Evolutionary conservation across 1,140 invertebrate genomes (phyloP).

Genomic region (Zaprionus tsacasi): DNA sequence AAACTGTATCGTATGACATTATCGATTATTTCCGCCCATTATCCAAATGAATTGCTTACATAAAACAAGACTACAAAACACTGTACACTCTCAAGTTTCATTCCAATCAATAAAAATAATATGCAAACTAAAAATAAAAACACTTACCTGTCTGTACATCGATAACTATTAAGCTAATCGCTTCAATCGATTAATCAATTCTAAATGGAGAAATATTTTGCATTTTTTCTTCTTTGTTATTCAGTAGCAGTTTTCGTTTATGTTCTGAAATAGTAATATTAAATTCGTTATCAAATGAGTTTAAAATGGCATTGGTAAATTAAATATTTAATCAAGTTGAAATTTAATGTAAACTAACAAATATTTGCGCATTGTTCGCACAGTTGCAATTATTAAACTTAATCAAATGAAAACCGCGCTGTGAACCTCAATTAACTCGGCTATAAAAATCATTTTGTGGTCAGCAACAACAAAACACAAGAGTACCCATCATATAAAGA

Average conservation of each 20-base stretch:
- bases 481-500: neutral
- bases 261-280: neutral
- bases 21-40: too few relatives aligned
- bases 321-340: constrained; percentile 28
- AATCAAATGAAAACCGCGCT: constrained; percentile 75
- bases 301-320: neutral
- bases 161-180: neutral
- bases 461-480: constrained; percentile 30
- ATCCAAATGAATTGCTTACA: neutral
- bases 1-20: too few relatives aligned
- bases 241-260: neutral
- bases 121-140: too few relatives aligned
- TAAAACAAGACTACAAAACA: neutral
- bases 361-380: constrained; percentile 58
- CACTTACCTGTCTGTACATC: neutral
- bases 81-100: too few relatives aligned
- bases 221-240: neutral
- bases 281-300: neutral
- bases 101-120: too few relatives aligned
- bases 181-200: neutral
- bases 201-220: neutral
- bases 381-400: constrained; percentile 73
- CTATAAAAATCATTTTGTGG: constrained; percentile 77
- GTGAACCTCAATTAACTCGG: constrained; percentile 73
- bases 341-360: constrained; percentile 40